Base-by-base conservation (phyloP, 2,113 vertebrate genomes). In the Orthochromis indermauri region DNA sequence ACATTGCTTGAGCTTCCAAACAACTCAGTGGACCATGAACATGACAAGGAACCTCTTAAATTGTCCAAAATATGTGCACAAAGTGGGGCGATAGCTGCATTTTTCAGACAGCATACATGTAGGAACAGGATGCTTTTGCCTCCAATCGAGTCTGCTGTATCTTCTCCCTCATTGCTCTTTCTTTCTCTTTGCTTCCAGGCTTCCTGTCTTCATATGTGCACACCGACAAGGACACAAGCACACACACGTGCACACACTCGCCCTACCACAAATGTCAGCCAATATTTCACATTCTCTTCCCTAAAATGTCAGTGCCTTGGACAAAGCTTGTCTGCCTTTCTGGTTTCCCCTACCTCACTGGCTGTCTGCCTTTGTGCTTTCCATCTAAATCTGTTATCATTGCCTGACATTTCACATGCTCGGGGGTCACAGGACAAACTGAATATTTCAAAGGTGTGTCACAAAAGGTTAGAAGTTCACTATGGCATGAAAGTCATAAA, bases 261-360 rank as follows among this genome's bases (percentile, higher is more conserved):
- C 28, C 61, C 35, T 7, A n/a, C 61, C 87, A 91, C 90, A 95
- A 96, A 96, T 95, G 95, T 94, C 95, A 96, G 84, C 73, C 63
- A 88, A 90, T 91, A 88, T 93, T 91, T 94, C 92, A 86, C 83
- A 90, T 94, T 93, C 83, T 89, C 87, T 42, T 85, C 81, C 79
- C 82, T 61, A 93, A 95, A 96, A 96, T 96, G 94, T 92, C 95
- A 96, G 83, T 79, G 83, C 86, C 68, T 89, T 86, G 90, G 93
- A 94, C 87, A 80, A 86, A 88, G 85, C 81, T 8, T 9, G 80
- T 90, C 88, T 84, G 81, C 82, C 90, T 85, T 45, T 31, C 51
- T 81, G 57, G 81, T 79, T 90, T 85, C 47, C 53, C 55, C 78
- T 40, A 61, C 26, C 45, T 33, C 19, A 21, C 61, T 82, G 76